Base-by-base conservation (phyloP, 2,888 invertebrate genomes). In the Synanthedon myopaeformis region DNA sequence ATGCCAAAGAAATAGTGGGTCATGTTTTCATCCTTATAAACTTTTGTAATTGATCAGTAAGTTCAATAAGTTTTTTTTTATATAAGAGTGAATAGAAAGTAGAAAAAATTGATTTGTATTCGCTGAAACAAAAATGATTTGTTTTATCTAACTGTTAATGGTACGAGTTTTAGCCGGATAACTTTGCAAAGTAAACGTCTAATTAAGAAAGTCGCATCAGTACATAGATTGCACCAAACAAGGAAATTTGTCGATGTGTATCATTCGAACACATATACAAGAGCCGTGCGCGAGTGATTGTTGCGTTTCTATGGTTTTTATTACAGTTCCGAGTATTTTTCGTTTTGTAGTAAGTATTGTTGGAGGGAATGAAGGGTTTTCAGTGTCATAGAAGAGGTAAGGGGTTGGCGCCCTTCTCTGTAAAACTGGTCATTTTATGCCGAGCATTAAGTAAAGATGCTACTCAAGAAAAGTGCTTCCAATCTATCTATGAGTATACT, bases 301-400 rank as follows among this genome's bases (percentile, higher is more conserved):
- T 65, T 58, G 63, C 64, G 59, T 63, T 65, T 62, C 61, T 65
- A 65, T 55, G 56, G 63, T 68, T 63, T 79, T 76, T 79, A 75
- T 77, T 73, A 76, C 73, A 67, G 72, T 72, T 73, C 69, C 59
- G 62, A 66, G 72, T 66, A 72, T 71, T 74, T 69, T 66, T 67
- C 67, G 51, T 49, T 53, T 49, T 49, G 10, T 49, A 49, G 14
- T 45, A 3, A 49, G 14, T 45, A 3, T 45, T 14, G 17, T 10
- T 49, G 23, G 12, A 14, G 3, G 6, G 45, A 45, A 45, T 35
- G 14, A 45, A 45, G 45, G 45, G 45, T 45, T n/a, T 12, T 45
- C 45, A 45, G 45, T 45, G 14, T 45, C 45, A 45, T 45, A 8
- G 13, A 35, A 35, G n/a, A 14, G 45, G 45, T 45, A 45, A 45